These are phyloP conservation scores for Drosophila sp. DNA, from an alignment of 1,140 invertebrate genomes.

Conservation along the genomic window DNA sequence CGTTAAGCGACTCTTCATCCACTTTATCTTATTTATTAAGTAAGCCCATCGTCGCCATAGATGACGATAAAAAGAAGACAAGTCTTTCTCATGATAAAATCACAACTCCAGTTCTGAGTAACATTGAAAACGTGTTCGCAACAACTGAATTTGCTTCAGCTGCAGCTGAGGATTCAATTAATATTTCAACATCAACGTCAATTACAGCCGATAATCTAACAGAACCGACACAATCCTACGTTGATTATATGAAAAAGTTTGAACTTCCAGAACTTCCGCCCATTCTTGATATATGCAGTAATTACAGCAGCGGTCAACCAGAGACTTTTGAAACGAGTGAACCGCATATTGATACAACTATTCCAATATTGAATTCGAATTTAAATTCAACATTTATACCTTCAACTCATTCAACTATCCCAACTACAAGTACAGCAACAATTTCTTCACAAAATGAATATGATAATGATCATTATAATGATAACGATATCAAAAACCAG, in stretches of 20 bases:
- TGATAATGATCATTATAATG: background rate
- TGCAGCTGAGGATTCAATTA: too few species aligned
- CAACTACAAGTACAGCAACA: background rate
- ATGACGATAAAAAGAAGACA: background rate
- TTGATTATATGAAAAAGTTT: slow-evolving; percentile 75
- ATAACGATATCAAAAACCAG: background rate
- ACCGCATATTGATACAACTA: background rate
- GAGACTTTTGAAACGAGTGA: background rate
- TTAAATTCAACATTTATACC: background rate
- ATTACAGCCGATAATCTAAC: slow-evolving; percentile 20
- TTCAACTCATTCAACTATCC: background rate
- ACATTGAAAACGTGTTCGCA: slow-evolving; percentile 49
- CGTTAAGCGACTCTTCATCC: slow-evolving; percentile 33
- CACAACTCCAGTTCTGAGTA: slow-evolving; percentile 28
- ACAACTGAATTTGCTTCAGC: slow-evolving; percentile 36
- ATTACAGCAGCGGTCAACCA: background rate
- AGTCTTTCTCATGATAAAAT: slow-evolving; percentile 32
- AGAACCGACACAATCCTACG: slow-evolving; percentile 44
- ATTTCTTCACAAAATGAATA: background rate
- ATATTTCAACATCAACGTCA: slow-evolving; percentile 18
- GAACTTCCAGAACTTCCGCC: slow-evolving; percentile 70
- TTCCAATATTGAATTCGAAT: background rate
- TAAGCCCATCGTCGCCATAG: background rate
- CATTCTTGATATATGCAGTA: slow-evolving; percentile 39
- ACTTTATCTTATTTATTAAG: slow-evolving; percentile 14